Evolutionary conservation across 2,797 vertebrate genomes (phyloP).

Genomic region (Hoplostethus mediterraneus): DNA sequence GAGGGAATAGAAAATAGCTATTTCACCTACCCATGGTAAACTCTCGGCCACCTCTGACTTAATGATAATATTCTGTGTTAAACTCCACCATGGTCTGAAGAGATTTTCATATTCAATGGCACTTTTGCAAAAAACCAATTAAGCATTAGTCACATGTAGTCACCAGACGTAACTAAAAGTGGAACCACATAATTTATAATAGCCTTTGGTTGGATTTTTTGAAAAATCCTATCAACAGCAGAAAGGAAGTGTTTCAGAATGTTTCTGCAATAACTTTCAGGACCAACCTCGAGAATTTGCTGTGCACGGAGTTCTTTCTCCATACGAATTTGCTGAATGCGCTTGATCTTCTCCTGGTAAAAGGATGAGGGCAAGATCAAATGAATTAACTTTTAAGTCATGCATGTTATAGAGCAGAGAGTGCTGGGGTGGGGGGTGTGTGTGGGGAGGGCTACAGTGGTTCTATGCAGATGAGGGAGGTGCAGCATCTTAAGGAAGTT

Average conservation of each 20-base stretch:
- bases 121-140: constrained; percentile 74
- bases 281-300: constrained; percentile 95
- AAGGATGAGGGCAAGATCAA: constrained; percentile 78
- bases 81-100: constrained; percentile 65
- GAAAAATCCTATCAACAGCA: constrained; percentile 71
- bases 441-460: constrained; percentile 30
- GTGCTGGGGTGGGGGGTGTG: not conserved
- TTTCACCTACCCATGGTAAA: constrained; percentile 71
- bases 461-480: constrained; percentile 63
- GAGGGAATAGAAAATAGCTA: constrained; percentile 65
- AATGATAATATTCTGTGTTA: constrained; percentile 73
- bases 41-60: constrained; percentile 66
- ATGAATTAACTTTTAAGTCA: constrained; percentile 80
- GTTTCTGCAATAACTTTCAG: constrained; percentile 75
- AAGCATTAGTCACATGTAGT: constrained; percentile 73
- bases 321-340: constrained; percentile 96
- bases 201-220: constrained; percentile 61
- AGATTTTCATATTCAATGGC: constrained; percentile 78
- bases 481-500: constrained; percentile 54
- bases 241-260: constrained; percentile 72
- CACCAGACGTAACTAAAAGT: constrained; percentile 65
- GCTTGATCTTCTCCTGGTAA: constrained; percentile 95
- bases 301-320: constrained; percentile 97
- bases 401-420: constrained; percentile 65
- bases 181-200: constrained; percentile 71